These are phyloP conservation scores for Fistularia tabacaria DNA, from an alignment of 2,797 vertebrate species.

Conservation along the genomic window DNA sequence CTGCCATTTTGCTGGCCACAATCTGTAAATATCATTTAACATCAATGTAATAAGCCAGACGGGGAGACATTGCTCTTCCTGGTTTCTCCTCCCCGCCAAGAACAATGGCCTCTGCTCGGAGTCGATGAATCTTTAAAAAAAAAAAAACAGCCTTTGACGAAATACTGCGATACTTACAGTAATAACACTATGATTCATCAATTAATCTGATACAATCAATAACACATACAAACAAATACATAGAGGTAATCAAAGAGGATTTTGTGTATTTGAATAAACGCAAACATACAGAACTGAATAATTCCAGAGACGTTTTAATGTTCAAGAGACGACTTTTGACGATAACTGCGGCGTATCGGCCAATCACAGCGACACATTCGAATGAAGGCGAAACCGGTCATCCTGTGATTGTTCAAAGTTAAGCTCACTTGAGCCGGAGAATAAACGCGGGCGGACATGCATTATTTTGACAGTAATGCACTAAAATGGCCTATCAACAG, in stretches of 20 bases:
- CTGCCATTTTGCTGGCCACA: conserved; percentile 70
- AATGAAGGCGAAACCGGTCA: conserved; percentile 6
- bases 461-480: conserved; percentile 83
- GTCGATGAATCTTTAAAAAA: not conserved
- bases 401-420: conserved; percentile 66
- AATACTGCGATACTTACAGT: not conserved
- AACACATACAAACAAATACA: too few relatives aligned
- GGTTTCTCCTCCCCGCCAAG: conserved; percentile 7
- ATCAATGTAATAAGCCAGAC: conserved; percentile 62
- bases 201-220: too few relatives aligned
- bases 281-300: not conserved
- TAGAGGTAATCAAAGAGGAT: too few relatives aligned
- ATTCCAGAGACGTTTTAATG: conserved; percentile 15
- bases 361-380: conserved; percentile 18
- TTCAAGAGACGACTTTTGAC: conserved; percentile 17
- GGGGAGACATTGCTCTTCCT: conserved; percentile 35
- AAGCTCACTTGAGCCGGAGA: conserved; percentile 50
- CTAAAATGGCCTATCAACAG: conserved; percentile 79
- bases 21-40: conserved; percentile 77
- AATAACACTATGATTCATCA: not conserved
- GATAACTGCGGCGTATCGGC: conserved; percentile 11
- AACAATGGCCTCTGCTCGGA: not conserved
- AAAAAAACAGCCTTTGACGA: not conserved
- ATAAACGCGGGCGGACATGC: conserved; percentile 72
- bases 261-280: too few relatives aligned